These are phyloP conservation scores for Sipha flava DNA, from an alignment of 1,140 invertebrate species.

Conservation along the genomic window DNA sequence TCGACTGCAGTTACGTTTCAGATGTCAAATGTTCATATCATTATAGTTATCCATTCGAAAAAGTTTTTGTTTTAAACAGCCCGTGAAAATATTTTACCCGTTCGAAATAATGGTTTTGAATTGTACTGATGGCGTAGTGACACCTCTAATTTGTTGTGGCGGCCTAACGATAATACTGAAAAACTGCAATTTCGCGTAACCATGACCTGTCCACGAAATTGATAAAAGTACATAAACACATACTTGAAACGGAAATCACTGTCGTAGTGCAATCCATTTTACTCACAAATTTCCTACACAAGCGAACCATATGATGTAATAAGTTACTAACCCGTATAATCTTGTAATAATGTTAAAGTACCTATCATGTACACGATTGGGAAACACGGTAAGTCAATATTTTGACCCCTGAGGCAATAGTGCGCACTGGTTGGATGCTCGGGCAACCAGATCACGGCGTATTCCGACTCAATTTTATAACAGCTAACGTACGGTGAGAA, in stretches of 20 bases:
- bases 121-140: background rate
- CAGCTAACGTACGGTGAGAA: background rate
- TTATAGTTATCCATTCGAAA: no score
- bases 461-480: background rate
- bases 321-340: background rate
- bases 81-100: background rate
- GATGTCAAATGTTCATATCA: no score
- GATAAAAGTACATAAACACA: background rate
- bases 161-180: no score
- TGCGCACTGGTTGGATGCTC: background rate
- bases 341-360: background rate
- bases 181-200: background rate
- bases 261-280: background rate
- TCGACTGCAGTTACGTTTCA: no score
- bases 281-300: background rate
- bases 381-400: background rate
- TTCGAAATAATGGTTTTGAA: background rate
- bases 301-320: background rate
- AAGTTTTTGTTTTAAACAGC: background rate
- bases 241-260: background rate
- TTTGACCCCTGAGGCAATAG: background rate
- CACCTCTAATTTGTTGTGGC: no score
- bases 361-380: background rate
- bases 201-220: background rate
- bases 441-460: background rate